Evolutionary conservation across 2,888 invertebrate genomes (phyloP).

Genomic region (Pristionchus mayeri): DNA sequence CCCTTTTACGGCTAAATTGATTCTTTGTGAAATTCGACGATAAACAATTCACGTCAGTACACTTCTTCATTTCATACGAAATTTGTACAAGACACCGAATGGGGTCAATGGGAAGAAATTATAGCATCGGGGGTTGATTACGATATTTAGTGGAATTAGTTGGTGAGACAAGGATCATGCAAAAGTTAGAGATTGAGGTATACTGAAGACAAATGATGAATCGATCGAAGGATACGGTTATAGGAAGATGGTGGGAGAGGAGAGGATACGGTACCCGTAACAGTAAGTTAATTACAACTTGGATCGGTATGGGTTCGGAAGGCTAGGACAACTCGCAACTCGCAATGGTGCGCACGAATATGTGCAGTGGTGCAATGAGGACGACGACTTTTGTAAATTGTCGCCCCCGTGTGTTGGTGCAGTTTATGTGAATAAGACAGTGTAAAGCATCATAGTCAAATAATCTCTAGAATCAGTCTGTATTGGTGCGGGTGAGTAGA

Average conservation of each 20-base stretch:
- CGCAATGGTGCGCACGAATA: conserved; percentile 9
- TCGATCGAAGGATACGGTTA: conserved; percentile 15
- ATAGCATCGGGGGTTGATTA: conserved; percentile 21
- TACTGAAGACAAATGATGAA: not conserved
- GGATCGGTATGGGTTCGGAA: conserved; percentile 29
- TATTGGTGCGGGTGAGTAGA: conserved; percentile 31
- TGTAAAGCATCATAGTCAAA: conserved; percentile 10
- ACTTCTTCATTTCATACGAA: conserved; percentile 2
- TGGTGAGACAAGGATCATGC: not conserved
- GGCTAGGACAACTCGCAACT: conserved; percentile 19
- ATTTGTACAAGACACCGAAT: conserved; percentile 26
- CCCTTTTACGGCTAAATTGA: conserved; percentile 32
- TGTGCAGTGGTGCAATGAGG: not conserved
- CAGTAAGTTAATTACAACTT: conserved; percentile 22
- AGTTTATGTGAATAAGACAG: not conserved
- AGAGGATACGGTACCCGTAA: conserved; percentile 38
- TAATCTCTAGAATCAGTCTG: not conserved
- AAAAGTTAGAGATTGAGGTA: conserved; percentile 22
- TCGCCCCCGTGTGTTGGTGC: not conserved
- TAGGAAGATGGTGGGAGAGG: not conserved
- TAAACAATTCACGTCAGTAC: not conserved
- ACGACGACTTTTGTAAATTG: not conserved
- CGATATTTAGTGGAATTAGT: no score
- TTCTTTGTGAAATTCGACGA: conserved; percentile 1
- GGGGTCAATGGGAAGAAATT: not conserved